These are phyloP conservation scores for Pomacea maculata DNA, from an alignment of 1,140 invertebrate species.

Conservation along the genomic window DNA sequence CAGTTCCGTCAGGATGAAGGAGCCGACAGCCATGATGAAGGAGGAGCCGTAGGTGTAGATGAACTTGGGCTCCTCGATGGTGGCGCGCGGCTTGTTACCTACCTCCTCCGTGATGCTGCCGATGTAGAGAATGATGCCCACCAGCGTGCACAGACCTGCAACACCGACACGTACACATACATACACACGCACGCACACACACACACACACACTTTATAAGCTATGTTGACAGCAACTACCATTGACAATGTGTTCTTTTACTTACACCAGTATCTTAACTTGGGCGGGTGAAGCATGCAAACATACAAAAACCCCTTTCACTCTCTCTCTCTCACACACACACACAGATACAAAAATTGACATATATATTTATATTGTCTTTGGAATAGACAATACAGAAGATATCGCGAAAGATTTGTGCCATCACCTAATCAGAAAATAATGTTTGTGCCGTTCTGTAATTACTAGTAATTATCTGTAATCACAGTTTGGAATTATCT, in stretches of 20 bases:
- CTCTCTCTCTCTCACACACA: neutral
- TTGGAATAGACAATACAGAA: neutral
- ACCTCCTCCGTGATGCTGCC: constrained; percentile 65
- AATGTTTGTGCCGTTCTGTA: no score
- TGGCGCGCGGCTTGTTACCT: constrained; percentile 58
- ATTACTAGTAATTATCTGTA: no score
- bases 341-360: neutral
- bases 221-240: neutral
- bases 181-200: constrained; percentile 1
- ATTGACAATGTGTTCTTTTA: no score
- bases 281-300: no score
- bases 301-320: constrained; percentile 2
- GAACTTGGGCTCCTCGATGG: constrained; percentile 57
- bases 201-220: neutral
- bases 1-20: constrained; percentile 61
- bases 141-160: constrained; percentile 60
- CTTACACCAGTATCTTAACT: no score
- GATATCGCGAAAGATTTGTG: no score
- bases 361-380: neutral
- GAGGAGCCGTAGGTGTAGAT: constrained; percentile 61
- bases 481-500: no score
- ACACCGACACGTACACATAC: constrained; percentile 2
- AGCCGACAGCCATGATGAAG: constrained; percentile 63
- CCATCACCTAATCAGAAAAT: no score
- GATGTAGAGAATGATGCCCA: constrained; percentile 64